Percentiles rank a stretch among this genome's conserved stretches.
These are phyloP conservation scores for Fratercula arctica DNA, from an alignment of 2,797 vertebrate species.

Conservation along the genomic window DNA sequence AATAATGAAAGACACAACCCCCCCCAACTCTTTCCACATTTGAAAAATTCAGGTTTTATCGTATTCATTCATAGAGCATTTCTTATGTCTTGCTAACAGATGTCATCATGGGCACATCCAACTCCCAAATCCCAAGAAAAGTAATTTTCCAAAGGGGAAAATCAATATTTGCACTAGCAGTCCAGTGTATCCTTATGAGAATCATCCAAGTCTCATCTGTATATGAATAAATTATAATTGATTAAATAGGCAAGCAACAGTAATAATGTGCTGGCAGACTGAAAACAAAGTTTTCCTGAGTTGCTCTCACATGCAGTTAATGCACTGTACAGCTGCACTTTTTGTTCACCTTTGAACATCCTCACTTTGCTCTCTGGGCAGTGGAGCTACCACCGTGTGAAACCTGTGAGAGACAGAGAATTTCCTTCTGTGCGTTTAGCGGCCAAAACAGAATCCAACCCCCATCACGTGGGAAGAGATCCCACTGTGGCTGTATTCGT, in stretches of 20 bases:
- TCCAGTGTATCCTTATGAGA: background rate
- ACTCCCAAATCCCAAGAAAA: background rate
- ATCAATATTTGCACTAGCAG: background rate
- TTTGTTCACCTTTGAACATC: background rate
- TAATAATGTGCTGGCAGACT: background rate
- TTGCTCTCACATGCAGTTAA: background rate
- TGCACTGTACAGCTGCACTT: background rate
- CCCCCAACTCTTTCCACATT: background rate
- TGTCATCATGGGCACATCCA: background rate
- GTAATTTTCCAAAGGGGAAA: background rate
- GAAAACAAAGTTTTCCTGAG: background rate
- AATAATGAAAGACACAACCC: background rate
- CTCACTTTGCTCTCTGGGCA: background rate
- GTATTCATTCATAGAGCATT: background rate
- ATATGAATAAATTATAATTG: background rate
- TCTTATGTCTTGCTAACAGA: background rate
- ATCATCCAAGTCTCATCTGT: background rate
- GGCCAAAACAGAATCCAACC: background rate
- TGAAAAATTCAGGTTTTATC: background rate
- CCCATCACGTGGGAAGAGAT: background rate
- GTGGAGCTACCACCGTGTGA: background rate
- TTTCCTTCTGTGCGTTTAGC: fast-evolving
- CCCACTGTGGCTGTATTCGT: background rate
- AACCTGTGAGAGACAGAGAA: background rate
- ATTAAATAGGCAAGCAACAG: background rate